Conservation (phyloP, 2,797 vertebrate species). For the Molossus molossus region DNA sequence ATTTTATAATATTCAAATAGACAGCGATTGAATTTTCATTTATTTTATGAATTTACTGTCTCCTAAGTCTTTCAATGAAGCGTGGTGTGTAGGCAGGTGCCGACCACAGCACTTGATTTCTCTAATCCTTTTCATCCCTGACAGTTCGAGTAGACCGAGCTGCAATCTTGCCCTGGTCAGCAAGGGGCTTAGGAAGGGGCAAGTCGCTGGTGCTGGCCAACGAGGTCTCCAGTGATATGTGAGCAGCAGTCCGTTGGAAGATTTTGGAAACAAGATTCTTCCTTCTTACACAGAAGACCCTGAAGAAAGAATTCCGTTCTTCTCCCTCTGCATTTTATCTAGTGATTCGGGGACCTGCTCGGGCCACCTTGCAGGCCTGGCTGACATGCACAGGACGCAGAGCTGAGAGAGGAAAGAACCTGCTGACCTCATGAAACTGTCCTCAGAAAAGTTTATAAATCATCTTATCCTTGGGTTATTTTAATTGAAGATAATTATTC, state of each 20-base stretch:
- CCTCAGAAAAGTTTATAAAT: background rate
- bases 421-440: background rate
- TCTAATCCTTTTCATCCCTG: background rate
- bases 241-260: background rate
- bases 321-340: background rate
- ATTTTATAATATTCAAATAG: conserved; percentile 45
- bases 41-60: background rate
- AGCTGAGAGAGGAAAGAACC: background rate
- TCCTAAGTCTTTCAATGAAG: background rate
- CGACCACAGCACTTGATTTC: background rate
- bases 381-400: background rate
- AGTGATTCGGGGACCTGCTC: background rate
- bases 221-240: background rate
- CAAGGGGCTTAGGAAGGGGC: background rate
- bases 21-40: conserved; percentile 7
- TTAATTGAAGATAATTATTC: conserved; percentile 53
- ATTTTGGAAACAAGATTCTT: background rate
- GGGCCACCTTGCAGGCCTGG: background rate
- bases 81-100: background rate
- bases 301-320: background rate
- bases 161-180: background rate
- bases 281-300: background rate
- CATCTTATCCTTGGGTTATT: background rate
- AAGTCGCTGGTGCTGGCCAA: background rate
- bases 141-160: background rate